These are phyloP conservation scores for Prolemur simus DNA, from an alignment of 2,113 vertebrate genomes.

Conservation along the genomic window DNA sequence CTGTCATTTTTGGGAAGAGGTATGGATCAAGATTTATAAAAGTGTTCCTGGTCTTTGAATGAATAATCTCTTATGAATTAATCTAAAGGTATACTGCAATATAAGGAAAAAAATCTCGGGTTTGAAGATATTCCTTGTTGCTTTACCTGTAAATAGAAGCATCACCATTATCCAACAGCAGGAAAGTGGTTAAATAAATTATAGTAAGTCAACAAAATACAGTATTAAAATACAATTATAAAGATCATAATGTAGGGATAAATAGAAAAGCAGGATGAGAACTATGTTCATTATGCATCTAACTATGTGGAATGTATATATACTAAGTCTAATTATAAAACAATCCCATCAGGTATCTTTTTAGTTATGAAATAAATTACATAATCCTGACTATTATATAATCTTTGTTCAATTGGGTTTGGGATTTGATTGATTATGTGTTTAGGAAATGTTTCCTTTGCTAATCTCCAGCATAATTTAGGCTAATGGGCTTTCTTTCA, in stretches of 20 bases:
- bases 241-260: neutral
- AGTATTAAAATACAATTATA: neutral
- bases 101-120: neutral
- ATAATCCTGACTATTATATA: neutral
- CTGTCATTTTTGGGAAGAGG: neutral
- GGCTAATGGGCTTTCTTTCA: neutral
- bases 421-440: neutral
- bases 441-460: neutral
- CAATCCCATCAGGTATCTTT: neutral
- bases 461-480: neutral
- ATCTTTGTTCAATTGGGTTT: neutral
- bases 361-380: constrained; percentile 29
- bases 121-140: neutral
- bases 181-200: constrained; percentile 4
- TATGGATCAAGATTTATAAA: neutral
- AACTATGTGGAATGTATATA: neutral
- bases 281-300: neutral
- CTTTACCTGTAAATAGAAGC: constrained; percentile 44
- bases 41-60: neutral
- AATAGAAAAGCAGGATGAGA: neutral
- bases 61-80: neutral
- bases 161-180: neutral
- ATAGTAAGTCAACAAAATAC: neutral
- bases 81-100: neutral
- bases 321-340: neutral